Evolutionary conservation across 1,140 invertebrate species (phyloP).

Genomic region (Theocolax elegans): DNA sequence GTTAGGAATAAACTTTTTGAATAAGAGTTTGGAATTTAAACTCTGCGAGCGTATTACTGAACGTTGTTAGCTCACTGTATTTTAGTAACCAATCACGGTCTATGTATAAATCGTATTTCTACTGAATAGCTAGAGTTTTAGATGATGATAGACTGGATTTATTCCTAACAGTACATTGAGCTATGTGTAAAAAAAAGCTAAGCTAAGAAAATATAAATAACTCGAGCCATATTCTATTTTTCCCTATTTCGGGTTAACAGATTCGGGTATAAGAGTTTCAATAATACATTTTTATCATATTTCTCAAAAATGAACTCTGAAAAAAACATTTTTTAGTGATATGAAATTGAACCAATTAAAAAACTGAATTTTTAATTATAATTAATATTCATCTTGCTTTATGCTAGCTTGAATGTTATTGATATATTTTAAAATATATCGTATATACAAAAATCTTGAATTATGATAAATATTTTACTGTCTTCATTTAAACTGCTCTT

Average conservation of each 20-base stretch:
- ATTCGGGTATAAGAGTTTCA: slow-evolving; percentile 8
- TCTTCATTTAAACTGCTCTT: too few relatives aligned
- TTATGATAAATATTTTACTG: too few relatives aligned
- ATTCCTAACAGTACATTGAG: background rate
- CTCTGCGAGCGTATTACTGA: background rate
- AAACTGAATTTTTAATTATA: too few relatives aligned
- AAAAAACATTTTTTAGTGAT: background rate
- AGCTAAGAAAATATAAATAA: slow-evolving; percentile 43
- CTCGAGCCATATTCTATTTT: slow-evolving; percentile 44
- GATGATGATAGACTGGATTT: background rate
- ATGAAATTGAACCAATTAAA: background rate
- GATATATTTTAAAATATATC: too few relatives aligned
- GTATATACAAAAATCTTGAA: too few relatives aligned
- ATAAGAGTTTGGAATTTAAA: background rate
- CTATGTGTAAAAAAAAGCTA: background rate
- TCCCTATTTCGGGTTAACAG: slow-evolving; percentile 46
- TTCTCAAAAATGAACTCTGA: too few relatives aligned
- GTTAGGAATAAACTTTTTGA: slow-evolving; percentile 26
- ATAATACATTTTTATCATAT: background rate
- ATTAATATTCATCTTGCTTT: too few relatives aligned
- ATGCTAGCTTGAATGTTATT: too few relatives aligned
- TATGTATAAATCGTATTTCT: too few relatives aligned
- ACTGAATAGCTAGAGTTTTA: background rate
- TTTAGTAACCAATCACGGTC: background rate
- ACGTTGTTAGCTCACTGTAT: background rate